Evolutionary conservation across 1,140 invertebrate species (phyloP), one percentile per base, ranked within the genome.

Genomic region (Dinothrombium tinctorium): DNA sequence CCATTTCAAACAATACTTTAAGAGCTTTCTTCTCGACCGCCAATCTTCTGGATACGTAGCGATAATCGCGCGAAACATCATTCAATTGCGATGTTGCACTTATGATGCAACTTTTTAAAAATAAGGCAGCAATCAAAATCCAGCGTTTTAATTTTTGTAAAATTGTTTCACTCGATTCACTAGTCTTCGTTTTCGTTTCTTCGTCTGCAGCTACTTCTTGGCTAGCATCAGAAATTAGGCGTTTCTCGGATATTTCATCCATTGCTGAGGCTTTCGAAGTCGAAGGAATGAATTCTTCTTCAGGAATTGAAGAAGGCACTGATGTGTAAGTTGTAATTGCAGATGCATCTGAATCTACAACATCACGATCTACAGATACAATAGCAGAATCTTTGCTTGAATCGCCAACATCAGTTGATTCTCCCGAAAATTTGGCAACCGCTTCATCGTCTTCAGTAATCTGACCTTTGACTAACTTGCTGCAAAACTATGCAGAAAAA

Each of bases 21-120:
- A 90, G 61, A 39, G 69, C 56, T 55, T 76, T 76, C 58, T 89
- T 89, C 53, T 71, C 67, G 33, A 60, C 53, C 7, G 60, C 52
- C 17, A 71, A 56, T 33, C 60, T 58, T 35, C 72, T 69, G 6
- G 84, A 75, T 0, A 96, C 79, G 54, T 84, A 87, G 50, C 89
- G 68, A 61, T 94, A 92, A 59, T 94, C 84, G 23, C 74, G 66
- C 0, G 87, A 94, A 45, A 86, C 76, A 46, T 65, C 67, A 62
- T 94, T 89, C 25, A 94, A 60, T 44, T 74, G 71, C 36, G 66
- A 69, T 4, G 83, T 92, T n/a, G 82, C 53, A n/a, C 79, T 80
- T 12, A 86, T 74, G 53, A 90, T 68, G 9, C 74, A 61, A 50
- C 83, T 86, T 50, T 76, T 72, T 21, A 84, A 56, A 42, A 89